Percentiles rank a stretch among this genome's conserved stretches.
Conservation (phyloP, 1,140 invertebrate genomes). For the Dendroctonus ponderosae region DNA sequence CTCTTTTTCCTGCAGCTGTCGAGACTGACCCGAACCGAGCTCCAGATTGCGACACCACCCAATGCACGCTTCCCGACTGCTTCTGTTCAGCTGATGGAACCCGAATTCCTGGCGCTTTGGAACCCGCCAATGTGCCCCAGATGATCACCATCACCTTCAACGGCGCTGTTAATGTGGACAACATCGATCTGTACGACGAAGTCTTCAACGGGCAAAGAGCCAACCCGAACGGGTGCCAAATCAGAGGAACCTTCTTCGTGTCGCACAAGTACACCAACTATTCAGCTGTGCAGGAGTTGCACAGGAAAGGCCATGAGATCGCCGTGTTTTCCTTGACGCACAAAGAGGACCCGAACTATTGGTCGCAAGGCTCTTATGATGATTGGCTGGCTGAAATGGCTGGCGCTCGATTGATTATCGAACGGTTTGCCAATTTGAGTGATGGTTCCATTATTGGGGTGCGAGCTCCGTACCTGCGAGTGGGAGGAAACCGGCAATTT, state of each 20-base stretch:
- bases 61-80: slow-evolving; percentile 87
- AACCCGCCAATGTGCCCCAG: slow-evolving; percentile 83
- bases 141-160: slow-evolving; percentile 95
- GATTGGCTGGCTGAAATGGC: slow-evolving; percentile 96
- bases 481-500: slow-evolving; percentile 93
- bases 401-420: slow-evolving; percentile 82
- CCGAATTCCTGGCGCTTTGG: slow-evolving; percentile 78
- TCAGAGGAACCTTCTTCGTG: slow-evolving; percentile 92
- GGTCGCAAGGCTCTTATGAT: slow-evolving; percentile 83
- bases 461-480: slow-evolving; percentile 83
- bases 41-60: slow-evolving; percentile 83
- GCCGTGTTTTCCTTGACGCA: slow-evolving; percentile 90
- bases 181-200: slow-evolving; percentile 88
- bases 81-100: slow-evolving; percentile 93
- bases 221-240: slow-evolving; percentile 92
- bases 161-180: slow-evolving; percentile 91
- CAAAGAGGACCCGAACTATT: slow-evolving; percentile 87
- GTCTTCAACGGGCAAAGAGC: slow-evolving; percentile 81
- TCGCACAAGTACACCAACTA: slow-evolving; percentile 97
- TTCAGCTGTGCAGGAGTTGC: slow-evolving; percentile 88
- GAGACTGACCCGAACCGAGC: slow-evolving; percentile 86
- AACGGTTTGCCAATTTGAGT: slow-evolving; percentile 88
- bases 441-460: slow-evolving; percentile 86
- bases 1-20: slow-evolving; percentile 63
- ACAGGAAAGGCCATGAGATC: slow-evolving; percentile 91